Evolutionary conservation across 2,888 invertebrate genomes (phyloP).

Genomic region (Biston stratarius): DNA sequence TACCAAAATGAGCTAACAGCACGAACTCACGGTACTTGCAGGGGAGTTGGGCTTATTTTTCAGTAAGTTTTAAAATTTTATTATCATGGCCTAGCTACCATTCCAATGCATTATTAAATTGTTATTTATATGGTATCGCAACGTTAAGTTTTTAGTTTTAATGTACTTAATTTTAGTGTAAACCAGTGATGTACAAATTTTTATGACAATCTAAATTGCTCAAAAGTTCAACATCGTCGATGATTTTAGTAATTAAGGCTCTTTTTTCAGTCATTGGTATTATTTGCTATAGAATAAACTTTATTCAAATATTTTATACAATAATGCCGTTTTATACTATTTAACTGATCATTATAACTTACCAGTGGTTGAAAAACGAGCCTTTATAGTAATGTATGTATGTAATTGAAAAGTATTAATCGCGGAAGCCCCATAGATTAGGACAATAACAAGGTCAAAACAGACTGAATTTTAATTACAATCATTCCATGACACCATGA

Average conservation of each 20-base stretch:
- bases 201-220: conserved; percentile 37
- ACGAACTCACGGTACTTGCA: too few species aligned
- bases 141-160: conserved; percentile 7
- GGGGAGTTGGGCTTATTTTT: too few species aligned
- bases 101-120: neutral
- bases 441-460: conserved; percentile 39
- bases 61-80: neutral
- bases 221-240: conserved; percentile 34
- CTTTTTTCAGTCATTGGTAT: neutral
- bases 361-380: conserved; percentile 1
- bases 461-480: conserved; percentile 44
- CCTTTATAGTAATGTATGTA: conserved; percentile 15
- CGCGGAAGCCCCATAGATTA: conserved; percentile 41
- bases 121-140: neutral
- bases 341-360: neutral
- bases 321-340: neutral
- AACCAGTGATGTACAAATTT: conserved; percentile 36
- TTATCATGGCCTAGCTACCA: neutral
- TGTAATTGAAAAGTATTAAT: conserved; percentile 31
- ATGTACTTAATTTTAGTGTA: conserved; percentile 28
- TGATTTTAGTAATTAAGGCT: conserved; percentile 18
- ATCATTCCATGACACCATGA: conserved; percentile 59
- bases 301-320: neutral
- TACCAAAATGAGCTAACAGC: too few species aligned
- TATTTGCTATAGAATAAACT: neutral